Evolutionary conservation across 2,797 vertebrate species (phyloP).

Genomic region (Avahi laniger): DNA sequence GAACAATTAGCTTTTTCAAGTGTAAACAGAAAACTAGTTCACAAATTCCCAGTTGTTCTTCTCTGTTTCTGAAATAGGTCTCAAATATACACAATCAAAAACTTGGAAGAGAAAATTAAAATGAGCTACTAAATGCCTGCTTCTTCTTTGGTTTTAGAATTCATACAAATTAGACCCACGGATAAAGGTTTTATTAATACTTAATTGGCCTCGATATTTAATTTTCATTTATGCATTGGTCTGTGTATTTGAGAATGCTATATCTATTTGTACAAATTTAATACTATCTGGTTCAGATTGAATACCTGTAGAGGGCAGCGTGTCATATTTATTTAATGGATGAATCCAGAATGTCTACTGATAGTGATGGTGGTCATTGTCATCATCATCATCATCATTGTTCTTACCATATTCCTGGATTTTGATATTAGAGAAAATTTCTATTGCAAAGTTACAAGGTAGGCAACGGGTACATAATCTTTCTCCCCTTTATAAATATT

Average conservation of each 20-base stretch:
- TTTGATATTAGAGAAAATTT: slow-evolving; percentile 34
- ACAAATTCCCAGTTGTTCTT: not conserved
- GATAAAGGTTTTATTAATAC: not conserved
- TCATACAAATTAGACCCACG: not conserved
- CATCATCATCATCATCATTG: not conserved
- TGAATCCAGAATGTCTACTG: not conserved
- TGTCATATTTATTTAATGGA: slow-evolving; percentile 38
- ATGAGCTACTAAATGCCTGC: not conserved
- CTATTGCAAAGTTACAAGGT: not conserved
- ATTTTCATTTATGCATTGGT: not conserved
- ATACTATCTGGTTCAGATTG: not conserved
- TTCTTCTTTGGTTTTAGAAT: slow-evolving; percentile 34
- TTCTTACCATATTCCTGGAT: not conserved
- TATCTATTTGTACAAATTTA: not conserved
- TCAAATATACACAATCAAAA: not conserved
- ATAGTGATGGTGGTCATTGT: not conserved
- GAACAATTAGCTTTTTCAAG: not conserved
- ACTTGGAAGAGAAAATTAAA: not conserved
- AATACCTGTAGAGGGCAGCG: slow-evolving; percentile 64
- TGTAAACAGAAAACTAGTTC: slow-evolving; percentile 5
- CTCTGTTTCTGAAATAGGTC: not conserved
- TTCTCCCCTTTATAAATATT: not conserved
- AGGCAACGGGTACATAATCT: not conserved
- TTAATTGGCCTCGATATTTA: not conserved
- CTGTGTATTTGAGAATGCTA: not conserved